Evolutionary conservation across 2,797 vertebrate genomes (phyloP).

Genomic region (Myotis pilosus): DNA sequence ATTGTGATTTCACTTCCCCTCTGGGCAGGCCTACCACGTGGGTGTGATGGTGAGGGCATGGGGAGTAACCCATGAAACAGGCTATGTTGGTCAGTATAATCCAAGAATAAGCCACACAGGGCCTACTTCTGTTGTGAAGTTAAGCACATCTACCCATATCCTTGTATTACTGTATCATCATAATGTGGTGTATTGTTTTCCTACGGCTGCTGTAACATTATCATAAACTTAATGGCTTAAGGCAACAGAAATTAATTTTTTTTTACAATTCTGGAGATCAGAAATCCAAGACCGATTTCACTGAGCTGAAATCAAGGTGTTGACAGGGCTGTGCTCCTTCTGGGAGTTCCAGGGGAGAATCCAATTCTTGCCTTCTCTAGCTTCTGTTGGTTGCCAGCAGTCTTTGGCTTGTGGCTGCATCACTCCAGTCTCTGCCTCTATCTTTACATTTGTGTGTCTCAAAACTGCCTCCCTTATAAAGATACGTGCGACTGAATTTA

Average conservation of each 20-base stretch:
- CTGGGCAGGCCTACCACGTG: fast-evolving
- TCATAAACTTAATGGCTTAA: background rate
- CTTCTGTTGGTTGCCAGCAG: background rate
- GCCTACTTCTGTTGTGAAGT: background rate
- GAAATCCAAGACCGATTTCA: no score
- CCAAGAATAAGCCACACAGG: background rate
- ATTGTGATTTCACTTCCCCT: background rate
- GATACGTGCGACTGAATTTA: background rate
- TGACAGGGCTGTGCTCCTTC: background rate
- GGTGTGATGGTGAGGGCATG: background rate
- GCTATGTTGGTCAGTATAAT: background rate
- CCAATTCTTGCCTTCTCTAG: background rate
- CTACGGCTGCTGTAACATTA: background rate
- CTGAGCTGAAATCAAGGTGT: background rate
- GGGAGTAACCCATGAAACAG: background rate
- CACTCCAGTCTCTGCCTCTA: background rate
- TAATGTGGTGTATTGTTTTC: background rate
- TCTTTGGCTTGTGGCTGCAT: background rate
- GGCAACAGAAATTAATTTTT: background rate
- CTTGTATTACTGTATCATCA: background rate
- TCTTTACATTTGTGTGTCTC: background rate
- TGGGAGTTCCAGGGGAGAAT: background rate
- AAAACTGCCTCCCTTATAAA: background rate
- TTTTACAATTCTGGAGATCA: background rate
- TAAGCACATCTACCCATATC: background rate